Conservation (phyloP, 2,113 vertebrate species). For the Silurus glanis region DNA sequence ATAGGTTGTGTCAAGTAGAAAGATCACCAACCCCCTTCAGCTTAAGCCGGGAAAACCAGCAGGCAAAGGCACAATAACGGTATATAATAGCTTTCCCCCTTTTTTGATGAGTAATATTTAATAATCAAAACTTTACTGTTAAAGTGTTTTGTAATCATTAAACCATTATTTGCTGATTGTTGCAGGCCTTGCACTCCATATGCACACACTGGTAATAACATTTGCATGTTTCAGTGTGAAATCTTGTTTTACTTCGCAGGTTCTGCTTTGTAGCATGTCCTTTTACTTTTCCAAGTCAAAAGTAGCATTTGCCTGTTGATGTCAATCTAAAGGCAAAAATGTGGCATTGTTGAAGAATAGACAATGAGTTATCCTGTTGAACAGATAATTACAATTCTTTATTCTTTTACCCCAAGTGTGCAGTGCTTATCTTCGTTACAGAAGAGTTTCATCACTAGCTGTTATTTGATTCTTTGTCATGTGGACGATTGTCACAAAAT, state of each 20-base stretch:
- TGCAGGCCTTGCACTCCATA: not conserved
- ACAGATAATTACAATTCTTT: not conserved
- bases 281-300: not conserved
- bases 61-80: slow-evolving; percentile 83
- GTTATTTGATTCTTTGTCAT: not conserved
- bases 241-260: slow-evolving; percentile 6
- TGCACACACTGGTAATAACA: slow-evolving; percentile 9
- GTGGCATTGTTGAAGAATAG: not conserved
- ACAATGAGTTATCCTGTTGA: not conserved
- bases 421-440: not conserved
- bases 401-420: not conserved
- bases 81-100: slow-evolving; percentile 51
- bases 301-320: not conserved
- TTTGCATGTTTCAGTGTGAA: slow-evolving; percentile 31
- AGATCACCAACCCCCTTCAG: slow-evolving; percentile 80
- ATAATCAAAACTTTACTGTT: not conserved
- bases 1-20: slow-evolving; percentile 87
- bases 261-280: not conserved
- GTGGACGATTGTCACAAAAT: not conserved
- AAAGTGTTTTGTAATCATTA: not conserved
- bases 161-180: not conserved
- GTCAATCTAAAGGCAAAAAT: not conserved
- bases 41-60: slow-evolving; percentile 88
- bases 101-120: not conserved
- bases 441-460: not conserved